These are phyloP conservation scores for Tenthredo mesomela DNA, from an alignment of 2,888 invertebrate genomes.

Conservation along the genomic window DNA sequence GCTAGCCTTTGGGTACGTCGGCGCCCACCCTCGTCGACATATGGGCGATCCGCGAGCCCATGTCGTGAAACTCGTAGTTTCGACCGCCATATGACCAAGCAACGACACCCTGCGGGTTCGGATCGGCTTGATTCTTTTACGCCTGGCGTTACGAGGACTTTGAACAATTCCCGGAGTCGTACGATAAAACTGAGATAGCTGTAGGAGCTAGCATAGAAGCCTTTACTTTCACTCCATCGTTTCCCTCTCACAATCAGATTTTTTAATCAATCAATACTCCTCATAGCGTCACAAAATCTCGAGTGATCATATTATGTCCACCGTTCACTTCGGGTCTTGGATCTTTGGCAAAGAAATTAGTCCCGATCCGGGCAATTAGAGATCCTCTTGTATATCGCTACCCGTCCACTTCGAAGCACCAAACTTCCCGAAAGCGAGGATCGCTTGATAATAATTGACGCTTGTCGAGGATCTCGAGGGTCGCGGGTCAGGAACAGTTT, in stretches of 20 bases:
- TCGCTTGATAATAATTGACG: constrained; percentile 38
- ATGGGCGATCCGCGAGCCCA: constrained; percentile 41
- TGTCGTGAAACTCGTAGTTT: constrained; percentile 42
- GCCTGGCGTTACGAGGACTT: constrained; percentile 16
- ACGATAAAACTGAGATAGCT: constrained; percentile 16
- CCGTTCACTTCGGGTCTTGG: background rate
- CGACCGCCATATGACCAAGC: constrained; percentile 34
- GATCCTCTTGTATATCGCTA: background rate
- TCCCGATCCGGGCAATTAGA: background rate
- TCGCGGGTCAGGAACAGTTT: constrained; percentile 17
- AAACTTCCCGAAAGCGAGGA: constrained; percentile 27
- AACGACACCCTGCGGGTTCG: constrained; percentile 34
- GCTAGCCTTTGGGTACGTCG: background rate
- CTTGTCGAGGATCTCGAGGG: constrained; percentile 37
- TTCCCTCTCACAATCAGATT: background rate
- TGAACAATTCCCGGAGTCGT: constrained; percentile 18
- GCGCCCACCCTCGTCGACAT: constrained; percentile 34
- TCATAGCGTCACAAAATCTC: background rate
- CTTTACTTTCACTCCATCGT: constrained; percentile 1
- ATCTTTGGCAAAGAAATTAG: background rate
- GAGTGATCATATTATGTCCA: background rate
- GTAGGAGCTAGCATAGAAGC: background rate
- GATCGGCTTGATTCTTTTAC: constrained; percentile 31
- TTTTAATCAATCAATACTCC: background rate
- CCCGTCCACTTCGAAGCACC: background rate